These are phyloP conservation scores for Anagyrus pseudococci DNA, from an alignment of 2,888 invertebrate species.

Conservation along the genomic window DNA sequence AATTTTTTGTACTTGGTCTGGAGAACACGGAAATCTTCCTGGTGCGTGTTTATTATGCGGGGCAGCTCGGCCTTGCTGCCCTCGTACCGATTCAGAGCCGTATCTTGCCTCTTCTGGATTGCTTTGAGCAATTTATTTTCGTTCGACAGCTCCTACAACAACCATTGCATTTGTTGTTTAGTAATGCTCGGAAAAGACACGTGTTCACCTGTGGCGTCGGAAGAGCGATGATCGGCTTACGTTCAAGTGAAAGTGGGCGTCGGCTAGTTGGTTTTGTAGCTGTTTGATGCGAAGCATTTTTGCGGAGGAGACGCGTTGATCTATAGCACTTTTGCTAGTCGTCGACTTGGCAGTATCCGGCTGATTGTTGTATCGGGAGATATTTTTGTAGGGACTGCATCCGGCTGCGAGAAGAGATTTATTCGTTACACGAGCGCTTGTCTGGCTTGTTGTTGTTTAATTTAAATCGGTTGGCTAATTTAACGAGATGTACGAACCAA, in stretches of 20 bases:
- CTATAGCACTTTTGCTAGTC: slow-evolving; percentile 39
- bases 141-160: slow-evolving; percentile 69
- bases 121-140: slow-evolving; percentile 80
- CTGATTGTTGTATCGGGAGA: slow-evolving; percentile 59
- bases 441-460: slow-evolving; percentile 5
- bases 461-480: too few species aligned
- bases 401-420: slow-evolving; percentile 34
- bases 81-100: slow-evolving; percentile 79
- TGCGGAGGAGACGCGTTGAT: slow-evolving; percentile 77
- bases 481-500: slow-evolving; percentile 48
- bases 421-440: too few species aligned
- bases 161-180: too few species aligned
- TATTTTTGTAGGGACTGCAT: slow-evolving; percentile 59
- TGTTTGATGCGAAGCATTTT: slow-evolving; percentile 78
- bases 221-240: slow-evolving; percentile 65
- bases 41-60: slow-evolving; percentile 76
- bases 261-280: slow-evolving; percentile 79
- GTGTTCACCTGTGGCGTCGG: too few species aligned
- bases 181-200: too few species aligned
- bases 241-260: slow-evolving; percentile 80
- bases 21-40: slow-evolving; percentile 78
- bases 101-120: slow-evolving; percentile 80
- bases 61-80: slow-evolving; percentile 81
- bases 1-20: slow-evolving; percentile 74
- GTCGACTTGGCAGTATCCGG: slow-evolving; percentile 45